Base-by-base conservation (phyloP, 2,888 invertebrate genomes). In the Baronia brevicornis region DNA sequence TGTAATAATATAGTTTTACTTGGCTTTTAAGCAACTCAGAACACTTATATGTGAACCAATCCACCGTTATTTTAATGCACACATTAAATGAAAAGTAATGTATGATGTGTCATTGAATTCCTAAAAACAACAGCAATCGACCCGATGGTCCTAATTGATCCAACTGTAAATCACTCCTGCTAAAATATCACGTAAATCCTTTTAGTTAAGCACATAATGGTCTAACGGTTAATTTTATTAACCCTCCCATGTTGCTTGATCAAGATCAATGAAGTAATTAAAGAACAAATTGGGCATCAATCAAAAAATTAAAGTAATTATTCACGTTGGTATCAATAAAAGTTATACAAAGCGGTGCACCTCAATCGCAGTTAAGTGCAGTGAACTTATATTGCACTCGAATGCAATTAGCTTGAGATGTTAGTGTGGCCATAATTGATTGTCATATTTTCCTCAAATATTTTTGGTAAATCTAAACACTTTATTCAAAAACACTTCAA, bases 381-480 rank as follows among this genome's bases (percentile, higher is more conserved):
- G 31, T 34, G 37, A 30, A 33, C 34, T 36, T n/a, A 44, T 44
- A 39, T 34, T 41, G 37, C 36, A 21, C 45, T 41, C 44, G 28
- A 11, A 48, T 49, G 60, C 57, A 60, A 61, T 64, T 60, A 64
- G 56, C 48, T 29, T 48, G 33, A 49, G 46, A 37, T 33, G 30
- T 27, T 41, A 36, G 23, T 18, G 33, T 36, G 18, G 23, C 35
- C 28, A 32, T 23, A 8, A 27, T 11, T 21, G 9, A 27, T 14
- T 7, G 8, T 19, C 9, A 19, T 9, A 25, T 15, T 14, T 13
- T 13, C 7, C 14, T 12, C 9, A 25, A 13, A 8, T 4, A 14
- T 4, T 1, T 8, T 24, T 3, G 7, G n/a, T n/a, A n/a, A n/a
- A n/a, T n/a, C n/a, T n/a, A n/a, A n/a, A n/a, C n/a, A n/a, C n/a